Conservation (phyloP, 2,113 vertebrate genomes). For the Lampris megalopsis region DNA sequence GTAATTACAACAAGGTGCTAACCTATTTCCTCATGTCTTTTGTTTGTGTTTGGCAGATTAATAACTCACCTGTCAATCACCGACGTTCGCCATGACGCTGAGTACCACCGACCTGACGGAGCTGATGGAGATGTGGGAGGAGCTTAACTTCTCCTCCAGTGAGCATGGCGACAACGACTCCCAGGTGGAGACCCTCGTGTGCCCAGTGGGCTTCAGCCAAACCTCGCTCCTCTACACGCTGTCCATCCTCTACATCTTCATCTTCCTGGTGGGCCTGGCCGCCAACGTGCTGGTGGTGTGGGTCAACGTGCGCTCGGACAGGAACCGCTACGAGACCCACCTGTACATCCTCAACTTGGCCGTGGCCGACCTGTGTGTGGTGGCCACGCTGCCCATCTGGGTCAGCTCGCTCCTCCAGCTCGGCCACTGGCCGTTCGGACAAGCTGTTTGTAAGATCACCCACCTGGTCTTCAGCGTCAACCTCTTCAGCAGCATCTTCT, state of each 20-base stretch:
- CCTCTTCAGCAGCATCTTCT: constrained; percentile 94
- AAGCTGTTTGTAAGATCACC: constrained; percentile 87
- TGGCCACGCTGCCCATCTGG: constrained; percentile 91
- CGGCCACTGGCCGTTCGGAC: constrained; percentile 91
- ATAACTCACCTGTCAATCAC: not conserved
- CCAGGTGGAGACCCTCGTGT: constrained; percentile 84
- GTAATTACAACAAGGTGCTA: not conserved
- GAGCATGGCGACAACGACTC: constrained; percentile 78
- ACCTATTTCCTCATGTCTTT: not conserved
- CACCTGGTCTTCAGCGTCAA: constrained; percentile 93
- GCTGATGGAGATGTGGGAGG: constrained; percentile 80
- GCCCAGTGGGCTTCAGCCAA: constrained; percentile 79
- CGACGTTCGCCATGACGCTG: constrained; percentile 58
- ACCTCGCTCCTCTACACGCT: constrained; percentile 83
- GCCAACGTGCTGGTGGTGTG: constrained; percentile 91
- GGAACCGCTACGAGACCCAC: constrained; percentile 88
- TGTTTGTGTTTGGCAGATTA: constrained; percentile 1
- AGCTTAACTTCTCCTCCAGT: constrained; percentile 85
- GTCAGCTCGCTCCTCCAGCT: constrained; percentile 88
- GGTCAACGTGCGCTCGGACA: constrained; percentile 88
- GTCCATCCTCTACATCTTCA: constrained; percentile 89
- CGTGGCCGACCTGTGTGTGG: constrained; percentile 88
- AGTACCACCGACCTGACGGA: constrained; percentile 72
- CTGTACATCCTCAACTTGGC: constrained; percentile 93
- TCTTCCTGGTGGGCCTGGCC: constrained; percentile 90